A percentile compares a stretch with the other conserved stretches of the same genome.
Conservation (phyloP, 2,113 vertebrate species). For the Orthonyx spaldingii region DNA sequence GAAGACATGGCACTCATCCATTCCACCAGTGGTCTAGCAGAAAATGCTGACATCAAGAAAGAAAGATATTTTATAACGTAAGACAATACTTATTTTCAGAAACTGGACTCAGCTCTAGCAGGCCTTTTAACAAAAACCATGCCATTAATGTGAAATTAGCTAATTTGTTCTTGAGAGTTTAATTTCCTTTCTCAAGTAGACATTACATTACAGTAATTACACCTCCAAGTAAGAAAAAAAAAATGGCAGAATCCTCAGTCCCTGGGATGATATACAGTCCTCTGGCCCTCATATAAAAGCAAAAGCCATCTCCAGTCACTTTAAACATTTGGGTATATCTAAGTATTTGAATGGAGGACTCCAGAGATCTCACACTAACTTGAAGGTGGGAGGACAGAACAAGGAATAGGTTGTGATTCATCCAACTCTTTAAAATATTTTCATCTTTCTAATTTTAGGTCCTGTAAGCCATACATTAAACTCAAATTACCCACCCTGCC, state of each 20-base stretch:
- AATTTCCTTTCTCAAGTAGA: background rate
- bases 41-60: background rate
- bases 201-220: background rate
- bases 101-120: background rate
- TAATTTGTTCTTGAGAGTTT: background rate
- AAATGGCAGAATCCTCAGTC: background rate
- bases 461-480: background rate
- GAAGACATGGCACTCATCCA: background rate
- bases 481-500: background rate
- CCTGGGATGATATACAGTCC: background rate
- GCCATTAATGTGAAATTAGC: background rate
- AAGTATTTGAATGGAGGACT: background rate
- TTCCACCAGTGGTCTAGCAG: background rate
- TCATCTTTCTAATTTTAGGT: background rate
- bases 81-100: background rate
- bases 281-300: background rate
- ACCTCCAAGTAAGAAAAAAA: background rate
- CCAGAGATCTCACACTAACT: background rate
- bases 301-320: background rate
- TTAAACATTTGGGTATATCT: background rate
- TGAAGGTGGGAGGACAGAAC: background rate
- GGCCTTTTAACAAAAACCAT: background rate
- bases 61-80: background rate
- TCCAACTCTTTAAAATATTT: background rate
- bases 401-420: slow-evolving; percentile 6